Evolutionary conservation across 2,797 vertebrate genomes (phyloP).

Genomic region (Austrolebias charrua): DNA sequence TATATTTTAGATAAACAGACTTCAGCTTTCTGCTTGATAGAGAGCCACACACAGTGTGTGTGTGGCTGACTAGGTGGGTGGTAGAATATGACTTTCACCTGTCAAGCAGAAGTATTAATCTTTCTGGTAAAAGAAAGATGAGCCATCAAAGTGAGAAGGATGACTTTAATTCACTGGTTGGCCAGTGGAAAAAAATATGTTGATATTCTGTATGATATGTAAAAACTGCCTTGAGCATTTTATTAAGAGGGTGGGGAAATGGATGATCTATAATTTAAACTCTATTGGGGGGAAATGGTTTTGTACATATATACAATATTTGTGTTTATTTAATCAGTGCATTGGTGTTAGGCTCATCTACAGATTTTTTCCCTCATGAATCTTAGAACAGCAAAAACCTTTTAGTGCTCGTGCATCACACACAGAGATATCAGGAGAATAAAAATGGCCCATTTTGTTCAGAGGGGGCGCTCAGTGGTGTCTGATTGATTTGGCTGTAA

Average conservation of each 20-base stretch:
- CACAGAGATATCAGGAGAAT: conserved; percentile 41
- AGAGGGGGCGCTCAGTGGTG: conserved; percentile 42
- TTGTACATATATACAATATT: no score
- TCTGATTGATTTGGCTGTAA: conserved; percentile 78
- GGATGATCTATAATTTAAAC: conserved; percentile 25
- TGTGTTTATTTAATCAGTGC: no score
- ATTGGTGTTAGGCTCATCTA: no score
- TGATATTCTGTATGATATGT: conserved; percentile 59
- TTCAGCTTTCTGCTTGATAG: conserved; percentile 10
- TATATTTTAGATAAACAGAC: conserved; percentile 46
- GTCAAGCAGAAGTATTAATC: conserved; percentile 55
- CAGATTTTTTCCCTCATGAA: not conserved
- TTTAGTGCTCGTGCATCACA: conserved; percentile 22
- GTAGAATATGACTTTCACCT: conserved; percentile 60
- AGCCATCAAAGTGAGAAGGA: conserved; percentile 59
- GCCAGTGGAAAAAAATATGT: conserved; percentile 52
- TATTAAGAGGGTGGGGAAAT: conserved; percentile 30
- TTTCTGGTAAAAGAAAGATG: conserved; percentile 62
- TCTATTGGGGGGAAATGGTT: not conserved
- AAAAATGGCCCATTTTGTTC: conserved; percentile 53
- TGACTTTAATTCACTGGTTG: conserved; percentile 71
- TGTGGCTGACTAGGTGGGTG: conserved; percentile 41
- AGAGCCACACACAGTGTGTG: conserved; percentile 18
- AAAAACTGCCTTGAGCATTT: conserved; percentile 28
- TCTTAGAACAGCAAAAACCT: not conserved